phyloP scores from a whole-genome alignment of 2,113 vertebrate species.

The Gnathonemus echidnorhynchus region DNA sequence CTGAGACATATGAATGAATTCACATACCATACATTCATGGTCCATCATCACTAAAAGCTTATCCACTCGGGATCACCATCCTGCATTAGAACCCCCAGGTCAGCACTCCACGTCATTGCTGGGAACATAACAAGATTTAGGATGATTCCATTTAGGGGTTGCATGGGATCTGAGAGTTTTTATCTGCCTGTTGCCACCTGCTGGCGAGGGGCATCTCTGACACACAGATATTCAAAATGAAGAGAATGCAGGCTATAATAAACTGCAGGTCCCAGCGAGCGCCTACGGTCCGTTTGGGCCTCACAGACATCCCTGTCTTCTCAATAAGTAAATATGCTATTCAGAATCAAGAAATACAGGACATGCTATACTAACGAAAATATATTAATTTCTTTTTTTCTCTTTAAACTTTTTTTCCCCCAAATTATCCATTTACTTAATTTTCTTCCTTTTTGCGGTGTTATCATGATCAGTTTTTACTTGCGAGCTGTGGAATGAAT shows the following conservation, averaged over 20 bases:
- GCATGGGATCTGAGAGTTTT: neutral
- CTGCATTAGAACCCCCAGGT: neutral
- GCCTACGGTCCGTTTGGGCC: neutral
- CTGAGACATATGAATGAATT: neutral
- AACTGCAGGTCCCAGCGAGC: neutral
- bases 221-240: neutral
- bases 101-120: neutral
- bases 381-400: neutral
- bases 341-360: neutral
- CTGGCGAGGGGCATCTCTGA: neutral
- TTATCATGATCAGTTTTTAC: neutral
- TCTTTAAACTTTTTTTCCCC: neutral
- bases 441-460: neutral
- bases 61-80: neutral
- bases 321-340: neutral
- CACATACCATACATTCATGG: neutral
- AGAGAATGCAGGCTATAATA: neutral
- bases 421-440: neutral
- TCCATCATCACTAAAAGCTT: neutral
- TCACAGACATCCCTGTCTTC: neutral
- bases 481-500: neutral
- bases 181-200: constrained; percentile 1
- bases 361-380: neutral
- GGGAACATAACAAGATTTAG: neutral
- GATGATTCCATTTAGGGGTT: neutral